Percentiles rank a stretch among this genome's conserved stretches.
These are phyloP conservation scores for Scaptomyza tumidula DNA, from an alignment of 2,888 invertebrate genomes.

Conservation along the genomic window DNA sequence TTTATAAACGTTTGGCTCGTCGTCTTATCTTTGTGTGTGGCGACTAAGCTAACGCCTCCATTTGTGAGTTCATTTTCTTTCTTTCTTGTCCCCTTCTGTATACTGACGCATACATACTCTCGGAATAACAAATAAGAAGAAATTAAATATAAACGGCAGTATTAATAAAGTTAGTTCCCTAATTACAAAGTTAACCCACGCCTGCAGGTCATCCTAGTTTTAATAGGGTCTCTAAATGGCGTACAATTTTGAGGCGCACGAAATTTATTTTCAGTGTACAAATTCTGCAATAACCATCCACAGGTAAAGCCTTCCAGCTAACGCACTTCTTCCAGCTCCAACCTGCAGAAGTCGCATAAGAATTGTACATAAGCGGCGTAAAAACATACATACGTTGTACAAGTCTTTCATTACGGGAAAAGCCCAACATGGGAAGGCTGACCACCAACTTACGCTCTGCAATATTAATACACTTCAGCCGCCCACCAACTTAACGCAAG, in stretches of 20 bases:
- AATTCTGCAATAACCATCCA: too few species aligned
- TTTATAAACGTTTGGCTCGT: slow-evolving; percentile 74
- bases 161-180: too few species aligned
- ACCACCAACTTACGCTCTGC: slow-evolving; percentile 21
- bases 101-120: background rate
- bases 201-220: too few species aligned
- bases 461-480: slow-evolving; percentile 59
- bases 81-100: too few species aligned
- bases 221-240: too few species aligned
- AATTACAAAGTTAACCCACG: too few species aligned
- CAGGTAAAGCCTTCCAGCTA: background rate
- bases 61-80: slow-evolving; percentile 25
- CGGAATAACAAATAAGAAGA: background rate
- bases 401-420: background rate
- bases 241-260: too few species aligned
- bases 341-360: background rate
- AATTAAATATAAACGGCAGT: too few species aligned
- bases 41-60: slow-evolving; percentile 42
- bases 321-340: background rate
- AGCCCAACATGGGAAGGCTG: slow-evolving; percentile 1
- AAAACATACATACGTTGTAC: background rate
- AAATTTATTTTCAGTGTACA: too few species aligned
- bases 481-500: slow-evolving; percentile 48
- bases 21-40: slow-evolving; percentile 33
- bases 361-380: background rate